Base-by-base conservation (phyloP, 2,888 invertebrate species). In the Anorthoa munda region DNA sequence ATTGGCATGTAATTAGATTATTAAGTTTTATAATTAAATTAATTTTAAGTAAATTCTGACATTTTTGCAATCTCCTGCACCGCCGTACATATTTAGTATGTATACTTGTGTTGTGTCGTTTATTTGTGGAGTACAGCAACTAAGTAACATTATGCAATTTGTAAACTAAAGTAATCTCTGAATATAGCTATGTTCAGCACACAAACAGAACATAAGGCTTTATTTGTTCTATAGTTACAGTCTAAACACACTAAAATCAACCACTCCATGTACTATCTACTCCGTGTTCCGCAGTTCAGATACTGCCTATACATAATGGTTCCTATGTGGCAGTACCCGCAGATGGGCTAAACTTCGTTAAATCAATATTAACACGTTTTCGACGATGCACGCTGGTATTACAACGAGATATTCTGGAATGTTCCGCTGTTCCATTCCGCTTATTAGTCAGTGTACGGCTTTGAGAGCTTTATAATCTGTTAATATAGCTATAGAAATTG, bases 321-420 rank as follows among this genome's bases (percentile, higher is more conserved):
- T 39, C 39, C 39, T 39, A 61, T 67, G 48, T 9, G 48, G 46
- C 63, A 69, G 64, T 51, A 48, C 67, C 69, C 84, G 66, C 76
- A 75, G 77, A 86, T 79, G 77, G 83, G 85, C 46, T 85, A 86
- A 86, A 86, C 85, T 86, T 85, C 81, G 87, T 85, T 85, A 85
- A 85, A 86, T 85, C 86, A 86, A 85, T 85, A 85, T 85, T 80
- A 86, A 82, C 86, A 84, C 83, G 73, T 75, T 78, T 71, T 72
- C 77, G n/a, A 45, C 74, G 72, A 81, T 84, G 82, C 80, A 82
- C 39, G 53, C 77, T 63, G 72, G 72, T 60, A 74, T 83, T 72
- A 77, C 70, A 75, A 59, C 81, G 65, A 68, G 58, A 75, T 80
- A 83, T 71, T 79, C 56, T 23, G 45, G 2, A 68, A 51, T 39